phyloP scores from a whole-genome alignment of 2,113 vertebrate species.

The Felis catus region F.catus_Fca126_mat1.0 CM031415.1:99099001-99099500 shows the following conservation, averaged over 20 bases:
- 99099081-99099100: not conserved
- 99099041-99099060: conserved; percentile 27
- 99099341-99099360: not conserved
- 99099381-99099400: not conserved
- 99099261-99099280: not conserved
- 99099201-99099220: not conserved
- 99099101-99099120: not conserved
- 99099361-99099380: not conserved
- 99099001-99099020: not conserved
- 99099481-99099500: not conserved
- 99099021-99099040: not conserved
- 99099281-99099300: not conserved
- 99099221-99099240: not conserved
- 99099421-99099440: not conserved
- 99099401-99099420: not conserved
- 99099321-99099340: not conserved
- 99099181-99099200: not conserved
- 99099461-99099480: not conserved
- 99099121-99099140: not conserved
- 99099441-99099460: not conserved
- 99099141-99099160: not conserved
- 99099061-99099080: not conserved
- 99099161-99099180: not conserved
- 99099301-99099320: not conserved
- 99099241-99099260: not conserved